A percentile compares a stretch with the other conserved stretches of the same genome.
Conservation (phyloP, 2,888 invertebrate species). For the Rhodophaea formosa region DNA sequence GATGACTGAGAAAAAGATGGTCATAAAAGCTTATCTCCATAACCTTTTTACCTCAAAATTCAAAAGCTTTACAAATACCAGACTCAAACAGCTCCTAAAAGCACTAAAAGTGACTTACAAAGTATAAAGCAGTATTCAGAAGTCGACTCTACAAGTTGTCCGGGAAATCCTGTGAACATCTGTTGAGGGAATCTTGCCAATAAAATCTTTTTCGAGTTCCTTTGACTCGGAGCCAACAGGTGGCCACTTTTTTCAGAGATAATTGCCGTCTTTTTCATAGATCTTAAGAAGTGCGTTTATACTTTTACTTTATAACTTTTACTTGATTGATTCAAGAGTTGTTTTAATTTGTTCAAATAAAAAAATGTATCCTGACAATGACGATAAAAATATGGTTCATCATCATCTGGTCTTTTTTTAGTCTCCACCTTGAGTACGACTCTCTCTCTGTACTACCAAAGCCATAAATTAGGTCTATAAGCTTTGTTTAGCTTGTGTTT, state of each 20-base stretch:
- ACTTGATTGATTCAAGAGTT: too few relatives aligned
- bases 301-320: background rate
- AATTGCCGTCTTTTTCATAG: constrained; percentile 54
- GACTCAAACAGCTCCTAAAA: background rate
- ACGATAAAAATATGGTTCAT: too few relatives aligned
- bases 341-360: too few relatives aligned
- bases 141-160: constrained; percentile 9
- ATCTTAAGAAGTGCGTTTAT: background rate
- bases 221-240: constrained; percentile 61
- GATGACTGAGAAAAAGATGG: too few relatives aligned
- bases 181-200: constrained; percentile 35
- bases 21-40: background rate
- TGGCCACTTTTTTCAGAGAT: constrained; percentile 69
- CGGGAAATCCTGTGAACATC: constrained; percentile 16
- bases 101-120: constrained; percentile 1
- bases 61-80: background rate
- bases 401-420: too few relatives aligned
- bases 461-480: too few relatives aligned
- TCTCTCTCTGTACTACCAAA: too few relatives aligned
- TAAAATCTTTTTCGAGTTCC: constrained; percentile 70
- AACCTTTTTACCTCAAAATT: background rate
- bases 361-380: too few relatives aligned
- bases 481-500: too few relatives aligned
- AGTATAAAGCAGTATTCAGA: constrained; percentile 11
- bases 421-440: too few relatives aligned